These are phyloP conservation scores for Corythornis vintsioides DNA, from an alignment of 2,113 vertebrate genomes.

Conservation along the genomic window DNA sequence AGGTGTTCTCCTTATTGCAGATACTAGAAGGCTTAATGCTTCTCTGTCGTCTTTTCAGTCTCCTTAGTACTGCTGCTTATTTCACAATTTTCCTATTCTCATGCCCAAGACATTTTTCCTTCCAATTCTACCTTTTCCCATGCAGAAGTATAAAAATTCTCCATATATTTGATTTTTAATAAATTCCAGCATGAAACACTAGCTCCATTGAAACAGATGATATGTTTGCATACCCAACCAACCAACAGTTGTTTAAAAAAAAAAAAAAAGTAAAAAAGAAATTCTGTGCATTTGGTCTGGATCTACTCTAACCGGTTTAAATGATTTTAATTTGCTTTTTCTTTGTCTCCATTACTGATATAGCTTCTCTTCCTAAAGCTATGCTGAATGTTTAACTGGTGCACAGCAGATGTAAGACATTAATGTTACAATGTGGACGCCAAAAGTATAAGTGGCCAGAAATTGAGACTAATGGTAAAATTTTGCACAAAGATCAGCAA, in stretches of 20 bases:
- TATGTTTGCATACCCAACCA: not conserved
- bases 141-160: not conserved
- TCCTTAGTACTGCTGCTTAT: not conserved
- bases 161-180: not conserved
- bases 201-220: not conserved
- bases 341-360: not conserved
- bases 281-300: not conserved
- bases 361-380: not conserved
- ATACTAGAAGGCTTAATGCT: not conserved
- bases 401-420: not conserved
- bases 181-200: not conserved
- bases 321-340: not conserved
- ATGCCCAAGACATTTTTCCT: not conserved
- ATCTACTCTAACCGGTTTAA: not conserved
- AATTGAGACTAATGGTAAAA: not conserved
- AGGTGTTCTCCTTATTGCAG: not conserved
- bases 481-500: not conserved
- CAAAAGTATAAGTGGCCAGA: not conserved
- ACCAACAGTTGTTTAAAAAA: not conserved
- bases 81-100: not conserved
- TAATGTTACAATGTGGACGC: not conserved
- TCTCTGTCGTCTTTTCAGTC: not conserved
- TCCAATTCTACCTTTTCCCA: not conserved
- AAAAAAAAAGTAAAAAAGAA: not conserved
- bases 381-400: not conserved